Evolutionary conservation across 2,888 invertebrate genomes (phyloP), one percentile per base, ranked within the genome.

Genomic region (Metopia argyrocephala): DNA sequence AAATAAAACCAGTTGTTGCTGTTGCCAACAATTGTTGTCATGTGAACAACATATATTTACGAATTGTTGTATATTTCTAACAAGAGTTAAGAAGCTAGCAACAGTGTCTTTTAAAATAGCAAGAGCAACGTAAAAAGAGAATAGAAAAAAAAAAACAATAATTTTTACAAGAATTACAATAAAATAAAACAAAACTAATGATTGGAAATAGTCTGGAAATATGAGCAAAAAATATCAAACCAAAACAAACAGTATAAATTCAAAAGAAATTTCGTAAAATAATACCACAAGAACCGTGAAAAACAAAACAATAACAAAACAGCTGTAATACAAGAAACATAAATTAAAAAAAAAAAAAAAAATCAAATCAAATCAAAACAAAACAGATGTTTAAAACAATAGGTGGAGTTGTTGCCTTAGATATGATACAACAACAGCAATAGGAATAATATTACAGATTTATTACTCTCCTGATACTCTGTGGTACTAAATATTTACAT

Each of bases 11-110:
- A 56, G 70, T 70, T 76, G 71, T 56, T 73, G 73, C 52, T 74
- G 38, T 73, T 52, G 73, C 54, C 76, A 76, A 45, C 59, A 76
- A 48, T 18, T 62, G 46, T 73, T 76, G 71, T 31, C 46, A 31
- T 69, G 69, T 76, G 69, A 76, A 71, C n/a, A n/a, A n/a, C 54
- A 61, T 68, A 38, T 61, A 59, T 78, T 68, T 20, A 20, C 65
- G 74, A 54, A 57, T 56, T 59, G 28, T 76, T 61, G 61, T 31
- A 54, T 38, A 69, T 56, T 76, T 45, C 45, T 38, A 56, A 45
- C 31, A 48, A 54, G 56, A 59, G 6, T 23, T n/a, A 56, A 15
- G 6, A 31, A 15, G 23, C 12, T 6, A n/a, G n/a, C 38, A 1
- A 21, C 0, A 54, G 6, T 25, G 21, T n/a, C n/a, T n/a, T n/a